phyloP scores from a whole-genome alignment of 1,140 invertebrate genomes.

The Hylyphantes graminicola region DNA sequence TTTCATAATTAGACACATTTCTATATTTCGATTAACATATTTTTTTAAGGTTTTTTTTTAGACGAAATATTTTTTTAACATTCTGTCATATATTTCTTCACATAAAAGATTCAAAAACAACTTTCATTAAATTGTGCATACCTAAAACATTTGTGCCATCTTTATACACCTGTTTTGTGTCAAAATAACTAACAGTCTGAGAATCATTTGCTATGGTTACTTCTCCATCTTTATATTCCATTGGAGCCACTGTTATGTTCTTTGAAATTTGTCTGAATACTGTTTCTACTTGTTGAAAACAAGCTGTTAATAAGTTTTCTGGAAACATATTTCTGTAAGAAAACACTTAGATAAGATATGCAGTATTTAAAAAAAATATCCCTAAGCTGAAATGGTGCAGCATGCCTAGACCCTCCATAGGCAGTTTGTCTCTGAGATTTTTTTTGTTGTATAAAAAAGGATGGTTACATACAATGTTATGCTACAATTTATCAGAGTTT shows the following conservation, averaged over 20 bases:
- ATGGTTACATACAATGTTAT: no score
- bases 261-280: slow-evolving; percentile 56
- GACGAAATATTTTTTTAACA: neutral
- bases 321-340: slow-evolving; percentile 70
- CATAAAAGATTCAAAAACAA: slow-evolving; percentile 13
- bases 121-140: slow-evolving; percentile 19
- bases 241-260: slow-evolving; percentile 29
- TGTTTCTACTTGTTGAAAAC: slow-evolving; percentile 67
- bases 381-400: no score
- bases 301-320: slow-evolving; percentile 71
- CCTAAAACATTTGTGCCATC: slow-evolving; percentile 88
- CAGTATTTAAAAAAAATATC: no score
- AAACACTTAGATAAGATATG: neutral
- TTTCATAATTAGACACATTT: neutral
- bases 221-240: slow-evolving; percentile 49
- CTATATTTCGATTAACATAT: neutral
- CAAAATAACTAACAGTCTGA: slow-evolving; percentile 32
- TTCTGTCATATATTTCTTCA: neutral
- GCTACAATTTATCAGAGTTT: no score
- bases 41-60: neutral
- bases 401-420: no score
- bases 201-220: slow-evolving; percentile 49
- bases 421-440: no score
- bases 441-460: no score
- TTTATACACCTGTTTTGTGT: slow-evolving; percentile 68